These are phyloP conservation scores for Elysia crispata DNA, from an alignment of 2,888 invertebrate genomes.

Conservation along the genomic window DNA sequence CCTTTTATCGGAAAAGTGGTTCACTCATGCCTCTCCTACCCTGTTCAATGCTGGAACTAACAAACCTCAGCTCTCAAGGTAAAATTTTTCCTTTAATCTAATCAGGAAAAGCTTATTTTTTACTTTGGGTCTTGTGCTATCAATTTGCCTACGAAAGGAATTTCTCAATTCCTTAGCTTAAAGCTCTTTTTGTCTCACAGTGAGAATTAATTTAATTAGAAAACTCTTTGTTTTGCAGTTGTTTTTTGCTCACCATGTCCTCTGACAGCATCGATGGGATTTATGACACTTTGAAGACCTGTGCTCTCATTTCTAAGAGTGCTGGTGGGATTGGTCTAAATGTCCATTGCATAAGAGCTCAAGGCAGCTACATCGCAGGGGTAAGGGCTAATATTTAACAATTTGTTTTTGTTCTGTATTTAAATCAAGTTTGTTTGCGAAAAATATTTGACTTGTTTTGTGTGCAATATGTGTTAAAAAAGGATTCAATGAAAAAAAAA, in stretches of 20 bases:
- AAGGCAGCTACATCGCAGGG: conserved; percentile 93
- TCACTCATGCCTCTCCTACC: conserved; percentile 98
- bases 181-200: not conserved
- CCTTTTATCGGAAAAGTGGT: conserved; percentile 93
- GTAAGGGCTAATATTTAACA: too few relatives aligned
- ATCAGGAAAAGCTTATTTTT: not conserved
- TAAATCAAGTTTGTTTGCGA: too few relatives aligned
- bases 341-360: conserved; percentile 95
- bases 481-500: too few relatives aligned
- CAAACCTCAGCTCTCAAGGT: conserved; percentile 92
- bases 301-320: conserved; percentile 96
- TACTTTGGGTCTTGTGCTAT: not conserved
- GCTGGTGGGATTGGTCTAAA: conserved; percentile 98
- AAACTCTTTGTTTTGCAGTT: conserved; percentile 80
- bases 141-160: not conserved
- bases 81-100: conserved; percentile 40
- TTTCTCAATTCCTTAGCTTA: not conserved
- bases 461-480: too few relatives aligned
- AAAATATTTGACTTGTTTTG: too few relatives aligned
- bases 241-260: conserved; percentile 95
- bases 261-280: conserved; percentile 97
- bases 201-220: too few relatives aligned
- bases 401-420: too few relatives aligned
- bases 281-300: conserved; percentile 92
- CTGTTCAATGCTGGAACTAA: conserved; percentile 96